Base-by-base conservation (phyloP, 2,797 vertebrate species). In the Paratrypauchen microcephalus region DNA sequence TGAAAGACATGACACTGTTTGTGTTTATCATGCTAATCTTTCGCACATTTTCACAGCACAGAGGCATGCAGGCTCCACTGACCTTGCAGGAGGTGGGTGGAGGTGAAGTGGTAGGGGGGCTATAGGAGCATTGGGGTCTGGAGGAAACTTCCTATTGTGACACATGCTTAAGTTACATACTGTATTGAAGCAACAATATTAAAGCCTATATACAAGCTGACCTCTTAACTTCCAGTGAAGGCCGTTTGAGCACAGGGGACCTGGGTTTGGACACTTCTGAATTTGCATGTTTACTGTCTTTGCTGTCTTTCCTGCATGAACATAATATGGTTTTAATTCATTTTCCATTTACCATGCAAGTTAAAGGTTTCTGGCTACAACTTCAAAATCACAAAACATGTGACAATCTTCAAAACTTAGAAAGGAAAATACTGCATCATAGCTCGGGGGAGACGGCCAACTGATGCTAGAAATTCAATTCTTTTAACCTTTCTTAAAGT, bases 21-120 rank as follows among this genome's bases (percentile, higher is more conserved):
- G 45, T 2, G 28, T 30, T 45, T 52, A 64, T 28, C 66, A 26
- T 9, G 28, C 64, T 56, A 21, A 65, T 61, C 21, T 60, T 19
- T 24, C 57, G 19, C 11, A 67, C 39, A 55, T 2, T 26, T 48
- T 28, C 56, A 56, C 71, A 21, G 52, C 47, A 45, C 50, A 57
- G 8, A 70, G 19, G 47, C 76, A 77, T 84, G 86, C 76, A 63
- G 81, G 39, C 60, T 62, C n/a, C 19, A 70, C 26, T 87, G 77
- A 94, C 94, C 93, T 93, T 61, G 72, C 79, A 6, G 89, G 87
- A 65, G 90, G 90, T 81, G 91, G 90, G 74, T 92, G 91, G 57
- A 92, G 89, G 76, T 92, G 83, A 47, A 92, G 59, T 68, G 90
- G 89, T 77, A 92, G 90, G 67, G 92, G 90, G 83, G 91, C 84